Conservation (phyloP, 2,888 invertebrate species). For the Prenolepis imparis region DNA sequence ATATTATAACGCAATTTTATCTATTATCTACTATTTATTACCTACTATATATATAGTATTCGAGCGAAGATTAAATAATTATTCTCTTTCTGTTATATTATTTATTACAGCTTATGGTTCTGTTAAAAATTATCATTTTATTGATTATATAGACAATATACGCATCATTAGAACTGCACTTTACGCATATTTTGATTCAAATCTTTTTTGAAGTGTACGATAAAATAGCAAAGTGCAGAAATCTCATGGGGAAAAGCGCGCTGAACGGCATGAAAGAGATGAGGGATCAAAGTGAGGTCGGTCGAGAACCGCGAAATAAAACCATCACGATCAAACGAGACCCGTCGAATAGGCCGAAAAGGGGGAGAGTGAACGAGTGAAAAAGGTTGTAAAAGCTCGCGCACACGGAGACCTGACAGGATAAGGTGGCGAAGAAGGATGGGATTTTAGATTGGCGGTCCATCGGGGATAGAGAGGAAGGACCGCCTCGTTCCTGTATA, state of each 20-base stretch:
- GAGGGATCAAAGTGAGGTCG: slow-evolving; percentile 52
- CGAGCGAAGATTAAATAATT: not conserved
- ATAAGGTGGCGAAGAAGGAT: slow-evolving; percentile 57
- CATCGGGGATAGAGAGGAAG: slow-evolving; percentile 22
- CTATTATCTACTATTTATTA: not conserved
- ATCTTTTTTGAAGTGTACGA: slow-evolving; percentile 1
- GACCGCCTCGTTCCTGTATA: slow-evolving; percentile 74
- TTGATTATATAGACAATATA: not conserved
- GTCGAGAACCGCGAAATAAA: slow-evolving; percentile 53
- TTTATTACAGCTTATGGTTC: not conserved
- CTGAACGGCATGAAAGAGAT: slow-evolving; percentile 56
- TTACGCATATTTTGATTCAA: slow-evolving; percentile 30
- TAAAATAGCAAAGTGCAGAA: slow-evolving; percentile 45
- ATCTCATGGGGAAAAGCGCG: slow-evolving; percentile 33
- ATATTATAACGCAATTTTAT: not conserved
- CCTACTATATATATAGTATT: too few species aligned
- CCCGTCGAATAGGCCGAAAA: slow-evolving; percentile 43
- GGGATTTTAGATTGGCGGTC: slow-evolving; percentile 47
- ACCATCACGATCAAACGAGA: slow-evolving; percentile 56
- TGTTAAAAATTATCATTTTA: not conserved
- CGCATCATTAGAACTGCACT: not conserved
- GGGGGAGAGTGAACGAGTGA: slow-evolving; percentile 35
- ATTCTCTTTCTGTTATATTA: not conserved
- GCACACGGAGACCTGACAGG: slow-evolving; percentile 53
- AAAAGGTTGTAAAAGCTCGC: slow-evolving; percentile 45